A percentile compares a stretch with the other conserved stretches of the same genome.
These are phyloP conservation scores for Protobothrops mucrosquamatus DNA, from an alignment of 2,113 vertebrate genomes.

Conservation along the genomic window DNA sequence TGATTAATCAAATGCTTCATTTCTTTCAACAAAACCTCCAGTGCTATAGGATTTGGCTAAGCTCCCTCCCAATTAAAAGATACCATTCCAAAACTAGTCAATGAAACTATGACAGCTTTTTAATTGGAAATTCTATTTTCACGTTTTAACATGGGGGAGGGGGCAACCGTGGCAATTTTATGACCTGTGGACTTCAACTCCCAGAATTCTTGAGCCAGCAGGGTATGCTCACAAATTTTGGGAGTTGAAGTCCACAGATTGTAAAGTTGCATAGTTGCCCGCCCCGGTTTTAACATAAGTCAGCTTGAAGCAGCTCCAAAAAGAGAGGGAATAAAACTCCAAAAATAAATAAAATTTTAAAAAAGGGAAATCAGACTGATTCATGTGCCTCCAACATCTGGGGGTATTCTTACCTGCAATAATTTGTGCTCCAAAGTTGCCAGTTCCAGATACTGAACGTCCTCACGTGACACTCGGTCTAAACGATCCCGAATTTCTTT, in stretches of 20 bases:
- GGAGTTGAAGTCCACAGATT: neutral
- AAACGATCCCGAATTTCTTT: constrained; percentile 92
- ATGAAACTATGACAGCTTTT: neutral
- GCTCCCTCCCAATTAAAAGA: neutral
- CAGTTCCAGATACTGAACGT: constrained; percentile 89
- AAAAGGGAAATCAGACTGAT: neutral
- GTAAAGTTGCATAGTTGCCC: neutral
- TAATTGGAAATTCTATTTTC: neutral
- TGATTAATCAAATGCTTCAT: neutral
- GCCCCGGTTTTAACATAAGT: neutral
- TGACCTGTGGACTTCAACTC: neutral
- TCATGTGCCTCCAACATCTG: neutral
- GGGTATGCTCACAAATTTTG: neutral
- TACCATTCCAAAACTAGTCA: no score
- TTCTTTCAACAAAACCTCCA: neutral
- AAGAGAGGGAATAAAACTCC: neutral
- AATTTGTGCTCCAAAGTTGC: constrained; percentile 92
- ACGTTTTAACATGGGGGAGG: neutral
- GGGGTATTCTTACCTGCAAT: constrained; percentile 79
- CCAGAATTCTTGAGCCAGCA: neutral
- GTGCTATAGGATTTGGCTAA: neutral
- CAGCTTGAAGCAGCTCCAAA: neutral
- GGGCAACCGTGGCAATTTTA: neutral
- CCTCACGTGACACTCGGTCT: constrained; percentile 91
- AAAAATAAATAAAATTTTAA: neutral